phyloP scores from a whole-genome alignment of 2,888 invertebrate species.

The Ectobius pallidus region DNA sequence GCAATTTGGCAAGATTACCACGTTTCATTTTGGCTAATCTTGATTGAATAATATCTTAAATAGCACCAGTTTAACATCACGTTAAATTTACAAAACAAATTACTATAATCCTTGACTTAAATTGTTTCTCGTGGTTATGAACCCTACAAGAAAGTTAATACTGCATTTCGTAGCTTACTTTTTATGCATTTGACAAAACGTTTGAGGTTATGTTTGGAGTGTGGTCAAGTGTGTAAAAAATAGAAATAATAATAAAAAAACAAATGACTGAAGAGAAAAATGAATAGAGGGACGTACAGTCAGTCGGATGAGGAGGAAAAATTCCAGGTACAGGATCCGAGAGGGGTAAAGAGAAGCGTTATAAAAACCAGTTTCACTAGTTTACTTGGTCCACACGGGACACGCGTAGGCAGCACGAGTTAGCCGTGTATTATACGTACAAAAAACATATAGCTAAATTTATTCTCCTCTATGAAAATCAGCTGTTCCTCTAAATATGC shows the following conservation, averaged over 20 bases:
- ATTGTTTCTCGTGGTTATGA: not conserved
- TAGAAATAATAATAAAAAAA: slow-evolving; percentile 9
- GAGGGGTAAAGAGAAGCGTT: slow-evolving; percentile 28
- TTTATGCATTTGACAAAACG: slow-evolving; percentile 10
- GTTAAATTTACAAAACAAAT: not conserved
- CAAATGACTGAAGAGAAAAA: slow-evolving; percentile 26
- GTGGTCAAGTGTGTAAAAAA: slow-evolving; percentile 22
- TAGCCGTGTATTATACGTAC: slow-evolving; percentile 8
- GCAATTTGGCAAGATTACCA: no score
- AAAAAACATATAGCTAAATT: slow-evolving; percentile 24
- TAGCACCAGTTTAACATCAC: no score
- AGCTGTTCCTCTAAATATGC: no score
- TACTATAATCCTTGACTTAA: not conserved
- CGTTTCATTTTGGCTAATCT: no score
- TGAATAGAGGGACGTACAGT: slow-evolving; percentile 27
- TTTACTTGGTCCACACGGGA: slow-evolving; percentile 12
- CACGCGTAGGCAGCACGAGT: slow-evolving; percentile 36
- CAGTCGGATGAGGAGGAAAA: slow-evolving; percentile 17
- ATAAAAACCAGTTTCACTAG: slow-evolving; percentile 35
- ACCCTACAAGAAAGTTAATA: not conserved
- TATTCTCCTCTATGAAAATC: not conserved
- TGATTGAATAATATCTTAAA: no score
- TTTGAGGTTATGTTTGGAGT: slow-evolving; percentile 27
- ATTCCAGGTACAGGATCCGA: slow-evolving; percentile 29
- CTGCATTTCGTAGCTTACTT: slow-evolving; percentile 6